These are phyloP conservation scores for Protophormia terraenovae DNA, from an alignment of 2,888 invertebrate species.

Conservation along the genomic window DNA sequence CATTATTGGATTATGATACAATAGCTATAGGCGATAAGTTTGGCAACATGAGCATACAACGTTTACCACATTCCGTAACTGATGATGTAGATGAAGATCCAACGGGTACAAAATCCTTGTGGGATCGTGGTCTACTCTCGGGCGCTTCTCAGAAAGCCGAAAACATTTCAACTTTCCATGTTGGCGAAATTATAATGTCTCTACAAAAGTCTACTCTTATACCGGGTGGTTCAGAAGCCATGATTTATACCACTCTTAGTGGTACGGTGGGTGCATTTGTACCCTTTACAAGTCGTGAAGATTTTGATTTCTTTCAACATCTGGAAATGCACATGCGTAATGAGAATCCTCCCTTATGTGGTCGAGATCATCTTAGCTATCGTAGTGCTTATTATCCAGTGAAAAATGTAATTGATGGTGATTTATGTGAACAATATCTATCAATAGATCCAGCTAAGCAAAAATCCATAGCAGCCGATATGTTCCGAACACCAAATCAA, in stretches of 20 bases:
- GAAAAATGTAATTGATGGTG: slow-evolving; percentile 98
- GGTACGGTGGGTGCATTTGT: slow-evolving; percentile 96
- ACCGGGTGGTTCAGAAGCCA: slow-evolving; percentile 97
- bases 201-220: slow-evolving; percentile 97
- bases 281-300: slow-evolving; percentile 97
- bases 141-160: slow-evolving; percentile 99
- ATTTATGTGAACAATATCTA: slow-evolving; percentile 99
- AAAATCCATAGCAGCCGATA: slow-evolving; percentile 95
- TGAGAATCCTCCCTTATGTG: slow-evolving; percentile 97
- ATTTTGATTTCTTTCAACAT: slow-evolving; percentile 99
- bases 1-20: slow-evolving; percentile 97
- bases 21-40: slow-evolving; percentile 98
- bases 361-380: slow-evolving; percentile 97
- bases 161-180: slow-evolving; percentile 94
- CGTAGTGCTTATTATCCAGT: slow-evolving; percentile 97
- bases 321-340: slow-evolving; percentile 99
- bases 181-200: slow-evolving; percentile 98
- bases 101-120: slow-evolving; percentile 98
- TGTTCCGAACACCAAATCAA: slow-evolving; percentile 97
- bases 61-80: slow-evolving; percentile 93
- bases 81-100: slow-evolving; percentile 99
- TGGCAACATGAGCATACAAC: slow-evolving; percentile 95
- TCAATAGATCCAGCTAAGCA: slow-evolving; percentile 96
- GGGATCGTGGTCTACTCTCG: slow-evolving; percentile 95
- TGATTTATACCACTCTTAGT: slow-evolving; percentile 97